Evolutionary conservation across 2,888 invertebrate genomes (phyloP).

Genomic region (Diarsia dahlii): DNA sequence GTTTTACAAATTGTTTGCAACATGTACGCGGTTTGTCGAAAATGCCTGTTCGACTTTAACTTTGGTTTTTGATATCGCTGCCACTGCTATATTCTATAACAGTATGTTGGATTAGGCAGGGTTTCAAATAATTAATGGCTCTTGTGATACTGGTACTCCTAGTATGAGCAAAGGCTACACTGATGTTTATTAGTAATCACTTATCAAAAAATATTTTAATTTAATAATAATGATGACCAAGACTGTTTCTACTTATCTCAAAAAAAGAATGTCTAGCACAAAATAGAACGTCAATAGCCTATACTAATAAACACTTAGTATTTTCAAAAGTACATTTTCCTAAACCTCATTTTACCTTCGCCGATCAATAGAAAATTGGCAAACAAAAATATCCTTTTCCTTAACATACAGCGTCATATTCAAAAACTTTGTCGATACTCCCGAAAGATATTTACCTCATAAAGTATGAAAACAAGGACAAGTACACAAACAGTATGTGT

Average conservation of each 20-base stretch:
- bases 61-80: conserved; percentile 24
- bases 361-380: not conserved
- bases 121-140: not conserved
- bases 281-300: not conserved
- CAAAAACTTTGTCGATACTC: conserved; percentile 16
- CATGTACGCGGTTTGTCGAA: conserved; percentile 37
- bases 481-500: conserved; percentile 26
- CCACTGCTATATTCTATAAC: too few relatives aligned
- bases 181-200: too few relatives aligned
- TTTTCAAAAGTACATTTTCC: not conserved
- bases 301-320: not conserved
- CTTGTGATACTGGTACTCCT: too few relatives aligned
- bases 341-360: not conserved
- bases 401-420: not conserved
- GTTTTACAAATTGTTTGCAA: conserved; percentile 50
- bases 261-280: not conserved
- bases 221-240: too few relatives aligned
- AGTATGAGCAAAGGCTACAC: too few relatives aligned
- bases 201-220: too few relatives aligned
- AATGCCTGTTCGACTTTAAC: conserved; percentile 39
- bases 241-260: not conserved
- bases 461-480: conserved; percentile 49
- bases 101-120: not conserved
- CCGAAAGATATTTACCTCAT: conserved; percentile 49
- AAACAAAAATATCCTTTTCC: not conserved